Evolutionary conservation across 2,888 invertebrate genomes (phyloP).

Genomic region (Micoletzkya japonica): DNA sequence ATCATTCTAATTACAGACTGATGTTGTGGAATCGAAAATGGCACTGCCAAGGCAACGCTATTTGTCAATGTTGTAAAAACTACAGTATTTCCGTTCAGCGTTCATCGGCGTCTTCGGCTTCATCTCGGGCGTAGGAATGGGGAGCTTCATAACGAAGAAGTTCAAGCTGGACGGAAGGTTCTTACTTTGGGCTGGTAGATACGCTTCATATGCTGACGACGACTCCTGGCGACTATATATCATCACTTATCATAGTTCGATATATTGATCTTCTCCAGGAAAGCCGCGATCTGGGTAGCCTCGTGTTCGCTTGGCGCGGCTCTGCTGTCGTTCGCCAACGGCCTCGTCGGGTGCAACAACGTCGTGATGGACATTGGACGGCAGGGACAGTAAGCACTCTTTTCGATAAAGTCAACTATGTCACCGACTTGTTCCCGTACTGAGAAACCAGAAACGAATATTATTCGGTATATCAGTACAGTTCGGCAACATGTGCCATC

Average conservation of each 20-base stretch:
- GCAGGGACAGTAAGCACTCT: constrained; percentile 36
- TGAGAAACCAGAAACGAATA: too few species aligned
- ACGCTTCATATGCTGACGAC: too few species aligned
- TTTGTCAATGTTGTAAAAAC: too few species aligned
- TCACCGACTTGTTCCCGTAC: too few species aligned
- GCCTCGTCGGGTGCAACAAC: constrained; percentile 60
- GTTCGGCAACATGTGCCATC: too few species aligned
- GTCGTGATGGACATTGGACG: constrained; percentile 56
- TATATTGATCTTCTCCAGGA: constrained; percentile 15
- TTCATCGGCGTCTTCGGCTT: constrained; percentile 52
- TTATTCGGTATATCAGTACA: too few species aligned
- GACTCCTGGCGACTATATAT: too few species aligned
- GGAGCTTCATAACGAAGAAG: constrained; percentile 47
- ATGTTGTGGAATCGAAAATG: too few species aligned
- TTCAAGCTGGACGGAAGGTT: constrained; percentile 46
- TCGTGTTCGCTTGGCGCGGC: constrained; percentile 56
- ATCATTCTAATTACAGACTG: too few species aligned
- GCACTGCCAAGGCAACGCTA: too few species aligned
- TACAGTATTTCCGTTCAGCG: constrained; percentile 34
- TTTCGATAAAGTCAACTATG: too few species aligned
- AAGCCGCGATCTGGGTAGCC: constrained; percentile 55
- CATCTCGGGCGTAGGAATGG: constrained; percentile 48
- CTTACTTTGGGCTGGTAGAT: not conserved
- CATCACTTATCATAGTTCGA: too few species aligned
- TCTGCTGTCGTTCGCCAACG: constrained; percentile 54